Percentiles rank a stretch among this genome's conserved stretches.
Evolutionary conservation across 2,888 invertebrate species (phyloP).

Genomic region (Ophioninae sp.): DNA sequence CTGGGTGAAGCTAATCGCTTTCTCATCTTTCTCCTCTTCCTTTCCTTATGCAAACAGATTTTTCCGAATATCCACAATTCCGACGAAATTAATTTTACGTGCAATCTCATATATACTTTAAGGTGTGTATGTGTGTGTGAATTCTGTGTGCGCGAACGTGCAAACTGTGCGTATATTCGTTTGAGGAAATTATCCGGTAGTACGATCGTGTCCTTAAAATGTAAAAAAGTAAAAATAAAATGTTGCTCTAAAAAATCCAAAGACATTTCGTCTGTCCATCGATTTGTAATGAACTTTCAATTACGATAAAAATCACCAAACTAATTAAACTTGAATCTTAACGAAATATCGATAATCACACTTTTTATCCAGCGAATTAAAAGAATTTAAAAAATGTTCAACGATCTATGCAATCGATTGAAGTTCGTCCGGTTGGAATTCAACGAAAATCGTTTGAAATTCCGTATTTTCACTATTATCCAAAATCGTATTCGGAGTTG

Average conservation of each 20-base stretch:
- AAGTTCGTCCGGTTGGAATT: no score
- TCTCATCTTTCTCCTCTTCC: conserved; percentile 2
- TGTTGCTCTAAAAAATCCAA: neutral
- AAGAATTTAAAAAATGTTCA: neutral
- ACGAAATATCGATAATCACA: neutral
- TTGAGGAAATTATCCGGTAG: conserved; percentile 6
- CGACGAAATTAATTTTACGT: conserved; percentile 39
- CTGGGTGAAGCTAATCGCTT: conserved; percentile 44
- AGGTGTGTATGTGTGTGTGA: neutral
- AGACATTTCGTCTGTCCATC: neutral
- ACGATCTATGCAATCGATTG: no score
- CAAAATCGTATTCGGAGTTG: no score
- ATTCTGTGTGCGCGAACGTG: conserved; percentile 32
- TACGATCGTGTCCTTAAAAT: conserved; percentile 4
- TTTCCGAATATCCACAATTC: conserved; percentile 41
- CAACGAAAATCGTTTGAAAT: no score
- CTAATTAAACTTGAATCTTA: neutral
- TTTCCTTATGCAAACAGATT: conserved; percentile 36
- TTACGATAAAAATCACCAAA: neutral
- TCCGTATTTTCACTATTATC: no score
- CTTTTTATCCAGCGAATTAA: neutral
- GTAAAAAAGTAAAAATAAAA: neutral
- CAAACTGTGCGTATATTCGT: conserved; percentile 41
- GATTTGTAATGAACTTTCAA: neutral
- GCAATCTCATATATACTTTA: conserved; percentile 27